Evolutionary conservation across 2,888 invertebrate species (phyloP).

Genomic region (Pyrocoelia pectoralis): DNA sequence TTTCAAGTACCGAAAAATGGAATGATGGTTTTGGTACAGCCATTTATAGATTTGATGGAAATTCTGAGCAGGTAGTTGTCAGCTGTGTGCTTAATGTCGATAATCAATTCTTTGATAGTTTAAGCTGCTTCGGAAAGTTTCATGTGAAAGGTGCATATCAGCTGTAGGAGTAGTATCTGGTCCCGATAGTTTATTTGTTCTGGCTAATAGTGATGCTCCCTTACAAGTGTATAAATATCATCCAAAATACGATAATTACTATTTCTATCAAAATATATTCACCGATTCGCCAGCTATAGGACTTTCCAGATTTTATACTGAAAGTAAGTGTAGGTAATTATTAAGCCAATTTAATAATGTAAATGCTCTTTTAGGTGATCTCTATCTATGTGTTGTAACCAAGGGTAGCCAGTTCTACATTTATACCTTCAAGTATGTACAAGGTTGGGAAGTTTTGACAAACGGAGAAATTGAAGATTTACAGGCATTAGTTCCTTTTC

Average conservation of each 20-base stretch:
- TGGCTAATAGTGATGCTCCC: conserved; percentile 49
- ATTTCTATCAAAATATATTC: conserved; percentile 52
- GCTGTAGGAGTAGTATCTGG: conserved; percentile 50
- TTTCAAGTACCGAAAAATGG: conserved; percentile 30
- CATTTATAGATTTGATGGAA: conserved; percentile 49
- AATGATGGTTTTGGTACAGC: conserved; percentile 38
- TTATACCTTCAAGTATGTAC: conserved; percentile 52
- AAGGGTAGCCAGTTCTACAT: conserved; percentile 49
- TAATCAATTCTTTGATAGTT: conserved; percentile 48
- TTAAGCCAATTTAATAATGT: neutral
- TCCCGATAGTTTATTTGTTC: conserved; percentile 50
- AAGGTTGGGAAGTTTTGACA: conserved; percentile 54
- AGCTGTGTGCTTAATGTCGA: neutral
- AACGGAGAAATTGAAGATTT: conserved; percentile 52
- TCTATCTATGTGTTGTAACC: conserved; percentile 52
- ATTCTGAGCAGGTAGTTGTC: conserved; percentile 44
- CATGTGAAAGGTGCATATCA: conserved; percentile 48
- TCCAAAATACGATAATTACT: conserved; percentile 50
- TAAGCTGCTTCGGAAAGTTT: conserved; percentile 46
- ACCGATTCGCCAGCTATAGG: conserved; percentile 48
- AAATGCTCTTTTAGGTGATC: conserved; percentile 47
- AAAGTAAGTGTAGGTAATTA: conserved; percentile 46
- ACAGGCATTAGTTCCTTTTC: conserved; percentile 51
- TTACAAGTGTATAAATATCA: conserved; percentile 53
- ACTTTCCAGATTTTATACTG: conserved; percentile 52